Evolutionary conservation across 2,113 vertebrate genomes (phyloP).

Genomic region (Sylvietta virens): DNA sequence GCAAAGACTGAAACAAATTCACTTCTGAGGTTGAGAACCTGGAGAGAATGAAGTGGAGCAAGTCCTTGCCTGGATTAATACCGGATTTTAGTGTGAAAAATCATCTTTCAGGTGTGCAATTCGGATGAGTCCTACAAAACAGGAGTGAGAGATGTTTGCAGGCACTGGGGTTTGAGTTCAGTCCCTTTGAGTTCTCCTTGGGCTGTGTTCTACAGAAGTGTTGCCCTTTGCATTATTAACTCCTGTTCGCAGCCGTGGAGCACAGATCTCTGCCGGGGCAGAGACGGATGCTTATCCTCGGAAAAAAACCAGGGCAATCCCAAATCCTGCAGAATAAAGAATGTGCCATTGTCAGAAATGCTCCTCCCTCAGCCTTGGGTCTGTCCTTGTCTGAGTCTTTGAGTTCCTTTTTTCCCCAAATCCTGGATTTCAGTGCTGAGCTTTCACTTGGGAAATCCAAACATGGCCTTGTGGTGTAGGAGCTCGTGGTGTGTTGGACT

Average conservation of each 20-base stretch:
- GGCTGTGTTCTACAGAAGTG: fast-evolving
- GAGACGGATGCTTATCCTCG: background rate
- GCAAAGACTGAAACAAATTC: too few relatives aligned
- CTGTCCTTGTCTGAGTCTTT: background rate
- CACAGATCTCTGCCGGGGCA: background rate
- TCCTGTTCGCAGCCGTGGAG: background rate
- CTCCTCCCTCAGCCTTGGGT: fast-evolving
- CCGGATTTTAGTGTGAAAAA: background rate
- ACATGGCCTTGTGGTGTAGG: background rate
- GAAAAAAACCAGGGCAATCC: background rate
- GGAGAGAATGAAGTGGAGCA: background rate
- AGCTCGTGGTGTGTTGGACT: background rate
- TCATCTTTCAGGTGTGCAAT: background rate
- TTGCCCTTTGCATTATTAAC: background rate
- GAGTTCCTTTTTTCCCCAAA: background rate
- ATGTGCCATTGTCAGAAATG: background rate
- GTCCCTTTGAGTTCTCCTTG: background rate
- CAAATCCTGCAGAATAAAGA: background rate
- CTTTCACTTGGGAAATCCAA: background rate
- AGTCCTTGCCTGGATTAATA: background rate
- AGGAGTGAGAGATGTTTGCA: background rate
- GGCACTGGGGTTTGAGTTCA: background rate
- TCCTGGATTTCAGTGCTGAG: background rate
- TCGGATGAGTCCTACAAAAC: background rate
- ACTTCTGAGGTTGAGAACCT: background rate